Conservation (phyloP, 2,888 invertebrate species). For the Diplolepis rosae region DNA sequence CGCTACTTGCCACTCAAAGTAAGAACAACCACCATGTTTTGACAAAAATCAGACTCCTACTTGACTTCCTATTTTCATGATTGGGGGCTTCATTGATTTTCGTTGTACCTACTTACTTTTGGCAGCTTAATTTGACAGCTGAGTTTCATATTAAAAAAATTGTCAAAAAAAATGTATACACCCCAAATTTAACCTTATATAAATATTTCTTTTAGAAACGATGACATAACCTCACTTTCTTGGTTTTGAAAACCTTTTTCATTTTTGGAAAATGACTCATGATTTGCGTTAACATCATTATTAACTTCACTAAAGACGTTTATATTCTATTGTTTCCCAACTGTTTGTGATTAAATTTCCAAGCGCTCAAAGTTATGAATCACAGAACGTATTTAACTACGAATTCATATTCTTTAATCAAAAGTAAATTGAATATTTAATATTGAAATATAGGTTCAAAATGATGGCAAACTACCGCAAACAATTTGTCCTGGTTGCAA, state of each 20-base stretch:
- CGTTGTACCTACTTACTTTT: slow-evolving; percentile 55
- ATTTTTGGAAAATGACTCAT: too few species aligned
- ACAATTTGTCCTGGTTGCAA: slow-evolving; percentile 86
- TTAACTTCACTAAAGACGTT: too few species aligned
- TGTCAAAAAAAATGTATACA: neutral
- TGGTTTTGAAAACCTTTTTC: too few species aligned
- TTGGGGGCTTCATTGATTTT: slow-evolving; percentile 67
- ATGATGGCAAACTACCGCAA: slow-evolving; percentile 82
- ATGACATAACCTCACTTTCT: slow-evolving; percentile 10
- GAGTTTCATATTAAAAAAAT: neutral
- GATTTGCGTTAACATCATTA: too few species aligned
- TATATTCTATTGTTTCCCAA: too few species aligned
- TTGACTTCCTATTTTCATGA: slow-evolving; percentile 66
- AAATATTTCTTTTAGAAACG: neutral
- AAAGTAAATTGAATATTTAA: too few species aligned
- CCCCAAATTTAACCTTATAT: neutral
- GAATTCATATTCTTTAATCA: slow-evolving; percentile 33
- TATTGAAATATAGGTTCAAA: slow-evolving; percentile 80
- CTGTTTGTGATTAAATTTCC: too few species aligned
- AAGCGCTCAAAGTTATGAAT: too few species aligned
- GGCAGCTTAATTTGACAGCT: slow-evolving; percentile 3
- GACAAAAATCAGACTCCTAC: slow-evolving; percentile 61
- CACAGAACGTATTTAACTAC: neutral
- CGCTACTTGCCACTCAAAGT: slow-evolving; percentile 85
- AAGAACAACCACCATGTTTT: slow-evolving; percentile 49